Conservation (phyloP, 2,113 vertebrate species). For the Carassius auratus region DNA sequence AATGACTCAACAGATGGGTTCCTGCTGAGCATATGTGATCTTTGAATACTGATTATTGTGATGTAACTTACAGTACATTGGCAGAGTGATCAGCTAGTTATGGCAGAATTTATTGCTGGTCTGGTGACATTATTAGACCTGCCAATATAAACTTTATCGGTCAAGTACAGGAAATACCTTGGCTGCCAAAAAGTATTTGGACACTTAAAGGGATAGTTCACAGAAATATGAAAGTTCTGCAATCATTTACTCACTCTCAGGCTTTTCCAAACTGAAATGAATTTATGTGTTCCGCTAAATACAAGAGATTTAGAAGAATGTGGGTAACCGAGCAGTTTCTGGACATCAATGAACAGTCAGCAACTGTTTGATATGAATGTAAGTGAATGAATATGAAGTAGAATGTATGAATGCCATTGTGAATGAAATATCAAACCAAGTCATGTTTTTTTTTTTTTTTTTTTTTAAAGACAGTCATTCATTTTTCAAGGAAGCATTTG, state of each 20-base stretch:
- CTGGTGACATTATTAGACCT: background rate
- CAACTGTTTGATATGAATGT: background rate
- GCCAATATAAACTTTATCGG: background rate
- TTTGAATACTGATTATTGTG: background rate
- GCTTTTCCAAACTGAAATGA: background rate
- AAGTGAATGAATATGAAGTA: background rate
- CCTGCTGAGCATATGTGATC: conserved; percentile 7
- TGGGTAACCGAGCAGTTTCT: background rate
- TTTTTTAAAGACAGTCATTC: background rate
- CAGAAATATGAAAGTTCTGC: background rate
- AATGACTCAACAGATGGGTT: conserved; percentile 18
- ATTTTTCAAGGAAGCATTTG: background rate
- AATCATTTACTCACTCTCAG: background rate
- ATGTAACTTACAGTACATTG: background rate
- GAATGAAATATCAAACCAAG: background rate
- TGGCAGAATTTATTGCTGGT: background rate
- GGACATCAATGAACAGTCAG: background rate
- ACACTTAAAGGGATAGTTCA: background rate
- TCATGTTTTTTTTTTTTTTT: background rate
- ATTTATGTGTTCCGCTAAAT: background rate
- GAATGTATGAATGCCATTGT: background rate
- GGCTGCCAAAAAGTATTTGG: background rate
- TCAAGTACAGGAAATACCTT: background rate
- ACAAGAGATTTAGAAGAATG: background rate
- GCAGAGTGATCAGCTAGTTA: background rate